Conservation (phyloP, 2,888 invertebrate species). For the Cremastinae sp. region DNA sequence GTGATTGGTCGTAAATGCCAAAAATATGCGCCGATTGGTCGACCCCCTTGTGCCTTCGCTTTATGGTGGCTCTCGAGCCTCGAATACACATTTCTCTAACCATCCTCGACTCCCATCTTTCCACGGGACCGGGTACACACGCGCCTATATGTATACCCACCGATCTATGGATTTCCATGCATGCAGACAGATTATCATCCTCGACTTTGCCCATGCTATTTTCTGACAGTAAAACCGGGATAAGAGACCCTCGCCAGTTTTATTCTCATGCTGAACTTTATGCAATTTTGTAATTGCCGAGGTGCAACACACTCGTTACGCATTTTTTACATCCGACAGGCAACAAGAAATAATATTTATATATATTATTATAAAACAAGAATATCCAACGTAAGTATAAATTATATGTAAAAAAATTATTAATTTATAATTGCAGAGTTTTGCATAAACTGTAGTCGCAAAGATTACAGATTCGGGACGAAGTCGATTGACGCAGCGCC, state of each 20-base stretch:
- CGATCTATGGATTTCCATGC: conserved; percentile 25
- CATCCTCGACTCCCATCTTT: conserved; percentile 23
- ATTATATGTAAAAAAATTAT: too few species aligned
- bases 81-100: conserved; percentile 36
- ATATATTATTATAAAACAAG: too few species aligned
- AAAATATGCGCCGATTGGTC: conserved; percentile 78
- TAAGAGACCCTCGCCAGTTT: conserved; percentile 21
- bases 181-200: conserved; percentile 55
- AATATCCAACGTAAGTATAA: too few species aligned
- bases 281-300: conserved; percentile 76
- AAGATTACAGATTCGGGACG: too few species aligned
- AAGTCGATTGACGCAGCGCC: too few species aligned
- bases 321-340: too few species aligned
- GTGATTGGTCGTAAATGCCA: conserved; percentile 80
- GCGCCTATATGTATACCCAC: too few species aligned
- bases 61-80: conserved; percentile 68
- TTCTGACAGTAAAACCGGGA: conserved; percentile 13
- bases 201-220: conserved; percentile 5
- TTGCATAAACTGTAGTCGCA: too few species aligned
- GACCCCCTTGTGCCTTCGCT: conserved; percentile 68
- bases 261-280: conserved; percentile 77
- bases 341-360: too few species aligned
- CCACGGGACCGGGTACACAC: too few species aligned
- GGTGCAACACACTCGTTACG: neutral
- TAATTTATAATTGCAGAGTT: too few species aligned